Conservation (phyloP, 2,113 vertebrate genomes). For the Microtus richardsoni region DNA sequence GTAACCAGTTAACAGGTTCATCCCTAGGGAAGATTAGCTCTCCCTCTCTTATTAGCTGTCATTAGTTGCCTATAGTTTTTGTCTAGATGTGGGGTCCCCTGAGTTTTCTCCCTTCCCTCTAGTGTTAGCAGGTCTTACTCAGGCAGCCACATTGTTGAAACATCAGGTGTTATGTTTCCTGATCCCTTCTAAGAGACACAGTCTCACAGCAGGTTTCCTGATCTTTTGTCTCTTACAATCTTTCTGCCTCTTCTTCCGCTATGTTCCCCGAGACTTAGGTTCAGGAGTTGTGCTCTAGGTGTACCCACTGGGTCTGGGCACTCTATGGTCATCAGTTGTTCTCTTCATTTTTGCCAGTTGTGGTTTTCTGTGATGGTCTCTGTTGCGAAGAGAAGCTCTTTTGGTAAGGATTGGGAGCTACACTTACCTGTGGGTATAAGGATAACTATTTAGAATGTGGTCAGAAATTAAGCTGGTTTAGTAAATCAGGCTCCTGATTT, state of each 20-base stretch:
- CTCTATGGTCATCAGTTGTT: not conserved
- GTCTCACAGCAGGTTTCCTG: not conserved
- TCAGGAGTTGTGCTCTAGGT: not conserved
- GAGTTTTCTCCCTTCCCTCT: not conserved
- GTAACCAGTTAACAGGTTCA: not conserved
- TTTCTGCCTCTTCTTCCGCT: not conserved
- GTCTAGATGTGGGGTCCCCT: not conserved
- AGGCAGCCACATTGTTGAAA: not conserved
- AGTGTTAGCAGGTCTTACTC: not conserved
- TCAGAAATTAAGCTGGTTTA: no score
- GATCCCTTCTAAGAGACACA: not conserved
- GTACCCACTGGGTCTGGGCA: not conserved
- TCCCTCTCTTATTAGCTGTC: rapidly evolving
- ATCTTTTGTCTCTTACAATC: not conserved
- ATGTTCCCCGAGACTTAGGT: not conserved
- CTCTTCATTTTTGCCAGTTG: not conserved
- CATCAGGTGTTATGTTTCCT: not conserved
- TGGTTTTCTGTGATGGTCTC: not conserved
- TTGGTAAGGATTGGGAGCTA: no score
- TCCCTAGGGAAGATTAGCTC: not conserved
- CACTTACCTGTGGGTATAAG: no score
- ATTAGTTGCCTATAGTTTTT: not conserved
- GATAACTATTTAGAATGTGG: no score
- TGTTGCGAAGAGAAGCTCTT: not conserved
- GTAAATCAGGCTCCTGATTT: not conserved